Conservation (phyloP, 2,888 invertebrate species). For the Drosophila bunnanda region DNA sequence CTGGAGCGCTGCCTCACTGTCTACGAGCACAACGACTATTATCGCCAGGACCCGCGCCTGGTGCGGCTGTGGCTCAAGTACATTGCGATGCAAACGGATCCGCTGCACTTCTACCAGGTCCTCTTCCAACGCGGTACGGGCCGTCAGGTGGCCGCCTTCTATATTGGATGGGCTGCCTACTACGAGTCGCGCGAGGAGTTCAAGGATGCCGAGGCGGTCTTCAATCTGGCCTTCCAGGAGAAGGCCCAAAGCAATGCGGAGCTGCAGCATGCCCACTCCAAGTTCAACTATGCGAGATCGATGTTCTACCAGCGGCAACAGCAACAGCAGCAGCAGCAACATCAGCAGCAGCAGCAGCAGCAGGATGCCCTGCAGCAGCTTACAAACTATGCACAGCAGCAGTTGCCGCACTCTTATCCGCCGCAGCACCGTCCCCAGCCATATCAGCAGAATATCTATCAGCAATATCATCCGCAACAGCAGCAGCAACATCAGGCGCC, state of each 20-base stretch:
- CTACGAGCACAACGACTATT: constrained; percentile 92
- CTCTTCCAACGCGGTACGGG: constrained; percentile 93
- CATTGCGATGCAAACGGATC: constrained; percentile 91
- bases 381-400: constrained; percentile 62
- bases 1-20: constrained; percentile 92
- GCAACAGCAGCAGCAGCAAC: constrained; percentile 55
- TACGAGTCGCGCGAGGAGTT: constrained; percentile 93
- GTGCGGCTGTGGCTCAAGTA: constrained; percentile 96
- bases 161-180: constrained; percentile 95
- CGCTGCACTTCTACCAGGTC: constrained; percentile 92
- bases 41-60: constrained; percentile 94
- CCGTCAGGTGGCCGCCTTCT: constrained; percentile 92
- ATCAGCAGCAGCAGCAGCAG: constrained; percentile 55
- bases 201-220: constrained; percentile 93
- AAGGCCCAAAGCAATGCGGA: constrained; percentile 92
- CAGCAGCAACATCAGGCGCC: constrained; percentile 32
- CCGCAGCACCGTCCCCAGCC: constrained; percentile 32
- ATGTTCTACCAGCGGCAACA: constrained; percentile 61
- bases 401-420: constrained; percentile 39
- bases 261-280: constrained; percentile 90
- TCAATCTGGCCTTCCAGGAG: constrained; percentile 90
- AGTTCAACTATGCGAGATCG: constrained; percentile 89
- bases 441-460: constrained; percentile 52
- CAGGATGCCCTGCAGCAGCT: constrained; percentile 69
- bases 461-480: constrained; percentile 63